Base-by-base conservation (phyloP, 2,888 invertebrate genomes). In the Sarcophaga subvicina region DNA sequence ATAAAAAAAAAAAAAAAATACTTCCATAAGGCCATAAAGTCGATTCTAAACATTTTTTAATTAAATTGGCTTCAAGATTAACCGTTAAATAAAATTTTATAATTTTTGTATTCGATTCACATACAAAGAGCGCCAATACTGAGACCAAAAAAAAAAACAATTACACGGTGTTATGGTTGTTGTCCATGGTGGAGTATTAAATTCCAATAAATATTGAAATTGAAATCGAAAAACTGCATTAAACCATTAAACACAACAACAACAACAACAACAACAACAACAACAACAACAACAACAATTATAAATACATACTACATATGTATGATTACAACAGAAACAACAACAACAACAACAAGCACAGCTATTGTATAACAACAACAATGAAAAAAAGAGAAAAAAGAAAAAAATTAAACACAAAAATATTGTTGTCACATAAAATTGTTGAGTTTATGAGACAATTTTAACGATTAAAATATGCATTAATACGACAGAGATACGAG, bases 371-470 rank as follows among this genome's bases (percentile, higher is more conserved):
- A 37, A 37, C 37, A 37, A 37, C 37, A 37, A 37, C 37, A 37
- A 37, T 10, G 10, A 37, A 37, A 37, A 37, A 8, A 1, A 37
- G 1, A 37, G n/a, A n/a, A n/a, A n/a, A n/a, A n/a, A n/a, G n/a
- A 37, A 27, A 0, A 27, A 37, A 49, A 11, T 49, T 14, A 3
- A 49, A 14, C 11, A 49, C 2, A 49, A 54, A 54, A 70, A 62
- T 69, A 77, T 83, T 75, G 81, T 84, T 84, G 87, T 82, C 81
- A 87, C 87, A 87, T 87, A 87, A 87, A 84, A 76, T 84, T 84
- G 84, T 82, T 54, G 54, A 82, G 81, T 87, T 87, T 87, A 87
- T 87, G 84, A 69, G 87, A 84, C 84, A 84, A 82, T 84, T 84
- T 84, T 76, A 84, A 82, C 81, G 81, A 84, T 85, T 85, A 72